A percentile compares a stretch with the other conserved stretches of the same genome.
These are phyloP conservation scores for Anniella stebbinsi DNA, from an alignment of 2,797 vertebrate genomes.

Conservation along the genomic window DNA sequence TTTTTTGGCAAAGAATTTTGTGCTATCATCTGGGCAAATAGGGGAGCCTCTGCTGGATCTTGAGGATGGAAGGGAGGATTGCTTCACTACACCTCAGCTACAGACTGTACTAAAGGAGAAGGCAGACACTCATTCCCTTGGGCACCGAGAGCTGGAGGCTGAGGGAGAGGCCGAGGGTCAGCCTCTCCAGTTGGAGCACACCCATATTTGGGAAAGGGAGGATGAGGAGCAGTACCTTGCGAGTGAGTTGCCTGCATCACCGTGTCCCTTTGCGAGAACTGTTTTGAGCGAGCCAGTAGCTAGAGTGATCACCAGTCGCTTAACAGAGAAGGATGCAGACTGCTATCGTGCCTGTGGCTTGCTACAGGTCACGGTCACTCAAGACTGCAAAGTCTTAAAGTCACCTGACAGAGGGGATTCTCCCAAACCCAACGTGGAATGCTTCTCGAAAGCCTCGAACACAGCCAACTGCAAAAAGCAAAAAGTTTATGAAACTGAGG, in stretches of 20 bases:
- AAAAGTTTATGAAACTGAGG: slow-evolving; percentile 84
- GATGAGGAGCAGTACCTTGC: slow-evolving; percentile 38
- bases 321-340: slow-evolving; percentile 1
- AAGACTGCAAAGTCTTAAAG: slow-evolving; percentile 31
- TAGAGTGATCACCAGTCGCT: neutral
- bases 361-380: slow-evolving; percentile 61
- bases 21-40: slow-evolving; percentile 66
- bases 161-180: slow-evolving; percentile 49
- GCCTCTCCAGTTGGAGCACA: slow-evolving; percentile 15
- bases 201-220: slow-evolving; percentile 49
- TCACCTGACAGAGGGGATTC: slow-evolving; percentile 42
- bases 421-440: neutral
- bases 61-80: slow-evolving; percentile 40
- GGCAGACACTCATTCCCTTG: slow-evolving; percentile 34
- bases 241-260: slow-evolving; percentile 35
- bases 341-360: slow-evolving; percentile 37
- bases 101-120: slow-evolving; percentile 58
- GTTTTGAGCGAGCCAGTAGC: slow-evolving; percentile 50
- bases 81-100: slow-evolving; percentile 43
- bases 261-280: slow-evolving; percentile 48
- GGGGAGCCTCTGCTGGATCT: slow-evolving; percentile 50
- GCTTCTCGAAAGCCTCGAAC: slow-evolving; percentile 6
- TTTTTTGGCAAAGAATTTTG: slow-evolving; percentile 72
- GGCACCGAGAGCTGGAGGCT: slow-evolving; percentile 50
- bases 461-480: slow-evolving; percentile 59